These are phyloP conservation scores for Florisuga fusca DNA, from an alignment of 2,797 vertebrate genomes.

Conservation along the genomic window DNA sequence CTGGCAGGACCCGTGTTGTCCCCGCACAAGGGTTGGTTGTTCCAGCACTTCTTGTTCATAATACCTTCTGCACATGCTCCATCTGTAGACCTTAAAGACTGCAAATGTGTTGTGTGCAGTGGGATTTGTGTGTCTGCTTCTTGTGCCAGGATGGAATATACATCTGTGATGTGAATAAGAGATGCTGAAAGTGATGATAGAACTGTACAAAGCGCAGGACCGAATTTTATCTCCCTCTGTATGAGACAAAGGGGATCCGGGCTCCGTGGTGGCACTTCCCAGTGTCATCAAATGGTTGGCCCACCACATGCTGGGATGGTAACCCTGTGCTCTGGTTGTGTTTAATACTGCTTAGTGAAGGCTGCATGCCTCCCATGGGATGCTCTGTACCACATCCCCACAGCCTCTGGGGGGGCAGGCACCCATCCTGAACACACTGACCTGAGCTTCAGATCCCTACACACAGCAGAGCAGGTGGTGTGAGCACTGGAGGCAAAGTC, in stretches of 20 bases:
- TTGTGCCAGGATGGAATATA: constrained; percentile 9
- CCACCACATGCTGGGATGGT: background rate
- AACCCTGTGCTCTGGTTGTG: background rate
- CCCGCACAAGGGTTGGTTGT: background rate
- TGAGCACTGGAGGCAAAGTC: background rate
- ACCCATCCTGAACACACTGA: background rate
- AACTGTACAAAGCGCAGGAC: background rate
- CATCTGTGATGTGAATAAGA: background rate
- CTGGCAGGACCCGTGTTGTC: constrained; percentile 46
- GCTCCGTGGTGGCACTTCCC: background rate
- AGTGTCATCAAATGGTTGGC: background rate
- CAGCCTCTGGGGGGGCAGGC: background rate
- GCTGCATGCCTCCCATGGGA: rapidly evolving
- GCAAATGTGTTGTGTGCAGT: constrained; percentile 30
- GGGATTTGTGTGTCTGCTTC: constrained; percentile 44
- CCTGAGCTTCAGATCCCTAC: background rate
- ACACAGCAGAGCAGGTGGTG: rapidly evolving
- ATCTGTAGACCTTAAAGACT: constrained; percentile 43
- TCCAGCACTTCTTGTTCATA: constrained; percentile 32
- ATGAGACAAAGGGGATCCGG: background rate
- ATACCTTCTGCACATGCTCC: constrained; percentile 47
- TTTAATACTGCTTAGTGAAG: background rate
- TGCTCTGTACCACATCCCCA: rapidly evolving
- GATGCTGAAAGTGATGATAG: background rate
- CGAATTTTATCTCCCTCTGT: background rate